Evolutionary conservation across 2,113 vertebrate species (phyloP), one percentile per base, ranked within the genome.

Genomic region (Tychaedon coryphoeus): DNA sequence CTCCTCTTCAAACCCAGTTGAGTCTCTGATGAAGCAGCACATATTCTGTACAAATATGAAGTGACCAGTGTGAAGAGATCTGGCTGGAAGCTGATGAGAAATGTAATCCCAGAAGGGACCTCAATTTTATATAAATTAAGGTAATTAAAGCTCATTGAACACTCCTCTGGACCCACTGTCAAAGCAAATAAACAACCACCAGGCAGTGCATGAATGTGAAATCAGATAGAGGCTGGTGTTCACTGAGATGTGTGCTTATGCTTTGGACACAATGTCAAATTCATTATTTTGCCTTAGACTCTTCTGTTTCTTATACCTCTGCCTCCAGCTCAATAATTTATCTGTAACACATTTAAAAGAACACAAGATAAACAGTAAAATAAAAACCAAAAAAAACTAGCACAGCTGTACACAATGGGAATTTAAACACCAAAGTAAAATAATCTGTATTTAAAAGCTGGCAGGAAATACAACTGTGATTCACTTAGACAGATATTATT

Each of bases 241-340:
- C 89, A 81, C 65, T 26, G 50, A 69, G 67, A 94, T 2, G 11
- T 78, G 88, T 62, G 43, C 50, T 80, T 53, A 88, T 84, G 86
- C 62, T 92, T 91, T 86, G 75, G 94, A 95, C 88, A 90, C 83
- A 71, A 91, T 87, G 96, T 94, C 97, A 96, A 51, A 96, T 85
- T 76, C 73, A 93, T 95, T 95, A 91, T 86, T 93, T 94, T 95
- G 72, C 86, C 36, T 94, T 69, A 71, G 56, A 83, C 45, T 66
- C 18, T 86, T 83, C 51, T 90, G 75, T 74, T 92, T 67, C 66
- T 95, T 79, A 86, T 76, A 85, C 66, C n/a, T 89, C 82, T 79
- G 85, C 79, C 80, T 95, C 67, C 60, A 93, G 92, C 64, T 93
- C 93, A 82, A 65, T 95, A 87, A 93, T 91, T 81, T 67, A 81